These are phyloP conservation scores for Leptinotarsa rubiginosa DNA, from an alignment of 2,888 invertebrate species.

Conservation along the genomic window DNA sequence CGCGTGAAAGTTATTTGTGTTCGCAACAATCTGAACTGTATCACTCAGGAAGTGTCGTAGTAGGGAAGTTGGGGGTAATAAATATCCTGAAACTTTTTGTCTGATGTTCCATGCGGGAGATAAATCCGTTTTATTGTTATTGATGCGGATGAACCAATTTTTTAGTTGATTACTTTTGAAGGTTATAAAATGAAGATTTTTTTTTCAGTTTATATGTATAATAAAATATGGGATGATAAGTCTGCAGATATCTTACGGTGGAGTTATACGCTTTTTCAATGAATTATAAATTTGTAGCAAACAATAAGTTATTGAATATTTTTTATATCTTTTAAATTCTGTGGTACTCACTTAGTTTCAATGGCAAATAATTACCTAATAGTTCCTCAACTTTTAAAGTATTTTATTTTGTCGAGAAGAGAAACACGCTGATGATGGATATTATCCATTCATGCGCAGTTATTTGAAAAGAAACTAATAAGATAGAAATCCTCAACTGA, in stretches of 20 bases:
- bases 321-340: no score
- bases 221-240: not conserved
- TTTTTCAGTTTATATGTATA: not conserved
- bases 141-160: not conserved
- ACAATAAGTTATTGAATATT: no score
- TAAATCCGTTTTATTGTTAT: constrained; percentile 17
- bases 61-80: constrained; percentile 12
- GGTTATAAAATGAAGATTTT: not conserved
- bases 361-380: no score
- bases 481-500: no score
- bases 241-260: not conserved
- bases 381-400: no score
- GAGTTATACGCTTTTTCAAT: no score
- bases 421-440: no score
- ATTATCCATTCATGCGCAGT: no score
- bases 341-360: no score
- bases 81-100: constrained; percentile 15
- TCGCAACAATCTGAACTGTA: constrained; percentile 1
- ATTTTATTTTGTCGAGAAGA: no score
- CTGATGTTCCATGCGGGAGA: constrained; percentile 2
- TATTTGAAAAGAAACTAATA: no score
- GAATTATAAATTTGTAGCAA: no score
- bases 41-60: constrained; percentile 12
- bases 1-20: not conserved
- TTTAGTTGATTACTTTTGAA: constrained; percentile 6